Evolutionary conservation across 2,113 vertebrate species (phyloP).

Genomic region (Lanius ludovicianus): DNA sequence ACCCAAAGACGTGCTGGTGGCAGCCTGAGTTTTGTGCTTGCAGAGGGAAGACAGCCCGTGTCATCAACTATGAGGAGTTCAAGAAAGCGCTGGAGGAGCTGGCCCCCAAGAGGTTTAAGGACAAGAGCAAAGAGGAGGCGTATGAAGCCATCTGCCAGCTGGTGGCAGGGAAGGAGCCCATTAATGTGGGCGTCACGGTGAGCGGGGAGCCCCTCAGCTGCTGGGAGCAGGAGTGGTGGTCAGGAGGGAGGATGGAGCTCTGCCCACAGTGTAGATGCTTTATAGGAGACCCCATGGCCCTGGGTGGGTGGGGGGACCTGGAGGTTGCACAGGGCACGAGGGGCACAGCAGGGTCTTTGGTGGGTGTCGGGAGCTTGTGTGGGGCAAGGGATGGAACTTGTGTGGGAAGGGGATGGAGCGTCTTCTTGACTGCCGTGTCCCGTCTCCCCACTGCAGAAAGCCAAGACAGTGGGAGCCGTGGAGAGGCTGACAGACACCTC

Average conservation of each 20-base stretch:
- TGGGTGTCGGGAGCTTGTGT: not conserved
- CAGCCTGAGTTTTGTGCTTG: not conserved
- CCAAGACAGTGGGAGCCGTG: conserved; percentile 81
- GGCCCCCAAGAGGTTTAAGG: conserved; percentile 89
- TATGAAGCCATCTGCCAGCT: conserved; percentile 82
- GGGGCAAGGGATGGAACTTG: not conserved
- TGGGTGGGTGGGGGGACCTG: not conserved
- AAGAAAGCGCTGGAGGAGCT: conserved; percentile 87
- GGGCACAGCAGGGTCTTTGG: too few species aligned
- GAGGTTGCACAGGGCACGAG: rapidly evolving
- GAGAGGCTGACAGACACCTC: conserved; percentile 90
- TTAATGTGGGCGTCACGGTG: conserved; percentile 89
- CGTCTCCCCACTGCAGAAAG: conserved; percentile 78
- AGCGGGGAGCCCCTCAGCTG: conserved; percentile 10
- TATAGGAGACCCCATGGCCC: rapidly evolving
- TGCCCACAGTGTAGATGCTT: rapidly evolving
- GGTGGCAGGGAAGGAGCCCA: conserved; percentile 87
- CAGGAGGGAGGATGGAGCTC: not conserved
- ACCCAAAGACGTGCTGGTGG: rapidly evolving
- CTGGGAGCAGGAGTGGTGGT: not conserved
- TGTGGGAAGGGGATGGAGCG: not conserved
- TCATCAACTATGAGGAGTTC: conserved; percentile 92
- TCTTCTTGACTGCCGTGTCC: not conserved
- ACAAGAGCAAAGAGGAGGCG: conserved; percentile 88
- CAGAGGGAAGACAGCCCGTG: conserved; percentile 89